Evolutionary conservation across 1,140 invertebrate species (phyloP), one percentile per base, ranked within the genome.

Genomic region (Rhopalosiphum padi): DNA sequence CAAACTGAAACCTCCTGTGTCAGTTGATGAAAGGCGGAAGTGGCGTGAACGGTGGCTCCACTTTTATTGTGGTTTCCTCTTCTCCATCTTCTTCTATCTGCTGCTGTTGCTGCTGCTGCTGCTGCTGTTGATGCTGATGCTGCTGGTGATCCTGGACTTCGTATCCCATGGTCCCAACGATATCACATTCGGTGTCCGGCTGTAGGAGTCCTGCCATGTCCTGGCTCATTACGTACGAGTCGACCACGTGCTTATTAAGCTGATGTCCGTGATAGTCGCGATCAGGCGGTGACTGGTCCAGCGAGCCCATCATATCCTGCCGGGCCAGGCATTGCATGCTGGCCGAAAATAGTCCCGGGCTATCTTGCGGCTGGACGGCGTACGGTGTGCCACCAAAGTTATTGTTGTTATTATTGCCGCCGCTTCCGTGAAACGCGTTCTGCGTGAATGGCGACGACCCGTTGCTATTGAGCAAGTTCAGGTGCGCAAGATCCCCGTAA

Each of bases 11-110:
- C 51, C 91, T 30, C 91, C 91, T 93, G 91, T 93, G 94, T 97
- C 96, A 97, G 96, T 97, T 97, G 96, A 97, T 96, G 97, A 97
- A 97, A 96, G 97, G 97, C 95, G 97, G 97, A 95, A 97, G 95
- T 83, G 97, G 96, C 18, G 97, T 97, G 94, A 97, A 97, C n/a
- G 91, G 91, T 6, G 91, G 89, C 95, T 96, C 94, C 96, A 97
- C 41, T 94, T 95, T 55, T 95, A 96, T 21, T 96, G 96, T 94
- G 97, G 96, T 94, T 96, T 96, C 94, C 97, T 97, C 46, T 97
- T 96, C 51, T 95, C 94, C 6, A 96, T 96, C 77, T 96, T 97
- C 68, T 30, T 90, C 86, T 77, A 95, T 95, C 96, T 95, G 46
- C 94, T 95, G 95, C 95, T 96, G 95, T 94, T 96, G 94, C 83